Evolutionary conservation across 2,888 invertebrate species (phyloP).

Genomic region (Alentia gelatinosa): DNA sequence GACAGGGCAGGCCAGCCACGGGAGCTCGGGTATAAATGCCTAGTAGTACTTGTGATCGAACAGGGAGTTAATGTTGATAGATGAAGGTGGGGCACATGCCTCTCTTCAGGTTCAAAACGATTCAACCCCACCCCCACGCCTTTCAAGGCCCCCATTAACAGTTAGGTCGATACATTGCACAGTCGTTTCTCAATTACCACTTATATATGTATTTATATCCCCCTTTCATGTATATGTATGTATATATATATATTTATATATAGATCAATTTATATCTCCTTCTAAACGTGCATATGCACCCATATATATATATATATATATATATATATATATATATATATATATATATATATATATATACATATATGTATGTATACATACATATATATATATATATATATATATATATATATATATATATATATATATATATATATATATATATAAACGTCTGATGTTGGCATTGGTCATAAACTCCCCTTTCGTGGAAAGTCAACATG

Average conservation of each 20-base stretch:
- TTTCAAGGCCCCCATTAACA: background rate
- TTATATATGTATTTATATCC: background rate
- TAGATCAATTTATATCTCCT: too few relatives aligned
- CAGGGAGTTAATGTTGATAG: background rate
- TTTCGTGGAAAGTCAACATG: background rate
- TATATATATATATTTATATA: background rate
- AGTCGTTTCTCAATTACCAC: background rate
- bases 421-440: too few relatives aligned
- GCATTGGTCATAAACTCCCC: background rate
- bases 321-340: too few relatives aligned
- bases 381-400: too few relatives aligned
- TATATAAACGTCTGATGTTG: background rate
- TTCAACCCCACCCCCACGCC: too few relatives aligned
- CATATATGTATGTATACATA: too few relatives aligned
- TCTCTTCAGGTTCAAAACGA: conserved; percentile 22
- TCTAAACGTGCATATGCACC: too few relatives aligned
- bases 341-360: too few relatives aligned
- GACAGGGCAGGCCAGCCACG: too few relatives aligned
- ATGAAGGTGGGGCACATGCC: background rate
- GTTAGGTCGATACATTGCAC: conserved; percentile 4
- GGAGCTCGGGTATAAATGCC: too few relatives aligned
- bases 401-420: too few relatives aligned
- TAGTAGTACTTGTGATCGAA: background rate
- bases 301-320: too few relatives aligned
- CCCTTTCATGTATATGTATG: background rate